Evolutionary conservation across 1,140 invertebrate species (phyloP).

Genomic region (Zaprionus lachaisei): DNA sequence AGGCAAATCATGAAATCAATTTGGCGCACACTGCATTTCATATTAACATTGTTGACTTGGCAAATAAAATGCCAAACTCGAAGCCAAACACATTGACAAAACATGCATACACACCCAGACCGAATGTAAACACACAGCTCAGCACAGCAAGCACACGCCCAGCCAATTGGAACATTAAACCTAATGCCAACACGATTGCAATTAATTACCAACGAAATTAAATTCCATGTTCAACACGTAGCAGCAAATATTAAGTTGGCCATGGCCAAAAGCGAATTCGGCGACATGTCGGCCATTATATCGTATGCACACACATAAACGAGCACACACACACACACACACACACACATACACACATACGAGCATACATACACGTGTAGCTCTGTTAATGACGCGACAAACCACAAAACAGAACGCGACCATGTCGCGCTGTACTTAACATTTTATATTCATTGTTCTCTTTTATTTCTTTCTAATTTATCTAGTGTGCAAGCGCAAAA

Average conservation of each 20-base stretch:
- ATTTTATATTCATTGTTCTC: slow-evolving; percentile 54
- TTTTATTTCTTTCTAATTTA: slow-evolving; percentile 29
- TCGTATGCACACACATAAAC: slow-evolving; percentile 6
- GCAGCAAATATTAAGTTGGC: slow-evolving; percentile 67
- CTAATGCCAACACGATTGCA: slow-evolving; percentile 82
- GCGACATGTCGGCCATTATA: slow-evolving; percentile 44
- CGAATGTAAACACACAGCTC: slow-evolving; percentile 11
- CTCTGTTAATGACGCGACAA: slow-evolving; percentile 26
- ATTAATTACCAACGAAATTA: slow-evolving; percentile 83
- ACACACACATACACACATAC: too few species aligned
- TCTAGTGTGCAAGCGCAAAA: slow-evolving; percentile 12
- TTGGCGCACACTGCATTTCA: slow-evolving; percentile 58
- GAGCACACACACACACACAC: background rate
- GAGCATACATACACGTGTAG: background rate
- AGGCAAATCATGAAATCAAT: slow-evolving; percentile 77
- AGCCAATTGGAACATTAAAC: slow-evolving; percentile 78
- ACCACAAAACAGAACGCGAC: slow-evolving; percentile 40
- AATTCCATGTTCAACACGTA: slow-evolving; percentile 82
- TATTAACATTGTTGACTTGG: slow-evolving; percentile 60
- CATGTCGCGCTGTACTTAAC: slow-evolving; percentile 62
- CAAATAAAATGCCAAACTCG: slow-evolving; percentile 67
- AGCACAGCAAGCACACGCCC: slow-evolving; percentile 1
- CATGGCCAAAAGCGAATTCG: slow-evolving; percentile 21
- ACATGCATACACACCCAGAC: slow-evolving; percentile 26
- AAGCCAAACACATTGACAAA: slow-evolving; percentile 56